Percentiles rank a stretch among this genome's conserved stretches.
Conservation (phyloP, 2,888 invertebrate genomes). For the Myopa testacea region DNA sequence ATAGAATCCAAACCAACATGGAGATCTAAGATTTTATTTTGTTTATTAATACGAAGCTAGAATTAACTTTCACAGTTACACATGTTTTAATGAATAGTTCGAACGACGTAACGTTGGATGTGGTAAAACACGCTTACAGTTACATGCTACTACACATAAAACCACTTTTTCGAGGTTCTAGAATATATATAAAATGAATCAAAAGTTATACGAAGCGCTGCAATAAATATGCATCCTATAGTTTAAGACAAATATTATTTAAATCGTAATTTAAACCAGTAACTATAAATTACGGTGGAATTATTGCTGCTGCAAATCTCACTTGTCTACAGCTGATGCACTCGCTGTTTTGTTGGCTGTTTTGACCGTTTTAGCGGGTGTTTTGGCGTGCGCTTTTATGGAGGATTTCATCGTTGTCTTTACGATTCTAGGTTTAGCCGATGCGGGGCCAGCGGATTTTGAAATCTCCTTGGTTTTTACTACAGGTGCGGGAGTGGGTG, state of each 20-base stretch:
- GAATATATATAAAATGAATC: no score
- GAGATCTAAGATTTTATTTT: neutral
- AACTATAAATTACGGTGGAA: neutral
- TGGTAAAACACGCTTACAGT: no score
- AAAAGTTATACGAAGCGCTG: no score
- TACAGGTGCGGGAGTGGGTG: slow-evolving; percentile 31
- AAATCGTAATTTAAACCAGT: no score
- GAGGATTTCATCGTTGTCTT: neutral
- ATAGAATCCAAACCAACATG: no score
- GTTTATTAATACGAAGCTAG: neutral
- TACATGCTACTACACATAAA: no score
- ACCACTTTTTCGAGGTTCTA: no score
- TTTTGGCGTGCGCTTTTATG: slow-evolving; percentile 16
- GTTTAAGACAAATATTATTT: neutral
- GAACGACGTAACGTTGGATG: no score
- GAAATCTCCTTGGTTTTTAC: slow-evolving; percentile 38
- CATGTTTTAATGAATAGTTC: neutral
- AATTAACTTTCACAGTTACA: slow-evolving; percentile 16
- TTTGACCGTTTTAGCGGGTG: slow-evolving; percentile 29
- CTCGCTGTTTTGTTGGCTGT: slow-evolving; percentile 39
- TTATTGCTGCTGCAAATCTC: neutral
- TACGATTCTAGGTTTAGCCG: neutral
- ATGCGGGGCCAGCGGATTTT: neutral
- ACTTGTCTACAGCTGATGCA: slow-evolving; percentile 45
- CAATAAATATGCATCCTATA: neutral